These are phyloP conservation scores for Eretmocerus hayati DNA, from an alignment of 2,888 invertebrate genomes.

Conservation along the genomic window DNA sequence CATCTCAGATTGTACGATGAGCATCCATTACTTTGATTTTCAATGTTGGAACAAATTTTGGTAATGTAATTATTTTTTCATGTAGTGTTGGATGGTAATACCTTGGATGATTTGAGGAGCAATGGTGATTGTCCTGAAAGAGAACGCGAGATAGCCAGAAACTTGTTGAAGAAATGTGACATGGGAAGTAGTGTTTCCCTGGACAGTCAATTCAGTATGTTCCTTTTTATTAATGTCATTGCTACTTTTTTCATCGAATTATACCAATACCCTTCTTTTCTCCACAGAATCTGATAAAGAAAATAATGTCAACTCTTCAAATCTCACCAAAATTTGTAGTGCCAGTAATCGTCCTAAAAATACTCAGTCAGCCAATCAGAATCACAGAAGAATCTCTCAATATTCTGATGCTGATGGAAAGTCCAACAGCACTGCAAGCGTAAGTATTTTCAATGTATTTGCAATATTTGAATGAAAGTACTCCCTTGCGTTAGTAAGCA, in stretches of 20 bases:
- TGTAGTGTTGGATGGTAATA: conserved; percentile 31
- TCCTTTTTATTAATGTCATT: neutral
- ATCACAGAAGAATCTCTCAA: neutral
- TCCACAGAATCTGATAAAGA: conserved; percentile 30
- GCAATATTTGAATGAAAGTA: neutral
- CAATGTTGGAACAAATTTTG: neutral
- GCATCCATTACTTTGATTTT: neutral
- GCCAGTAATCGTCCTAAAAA: neutral
- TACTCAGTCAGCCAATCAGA: neutral
- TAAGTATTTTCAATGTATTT: conserved; percentile 20
- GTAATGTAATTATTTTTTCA: conserved; percentile 7
- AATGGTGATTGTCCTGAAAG: conserved; percentile 19
- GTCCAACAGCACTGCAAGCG: conserved; percentile 22
- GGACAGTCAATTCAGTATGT: neutral
- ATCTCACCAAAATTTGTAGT: conserved; percentile 10
- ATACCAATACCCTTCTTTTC: neutral
- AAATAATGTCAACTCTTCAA: conserved; percentile 33
- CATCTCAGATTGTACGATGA: conserved; percentile 30
- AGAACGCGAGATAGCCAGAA: conserved; percentile 36
- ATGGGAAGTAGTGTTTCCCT: neutral
- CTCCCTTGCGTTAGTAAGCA: no score
- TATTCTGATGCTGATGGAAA: conserved; percentile 13
- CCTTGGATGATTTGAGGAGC: conserved; percentile 20
- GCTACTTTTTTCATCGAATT: neutral
- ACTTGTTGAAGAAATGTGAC: conserved; percentile 31